Conservation (phyloP, 2,888 invertebrate species). For the Leuctra nigra region DNA sequence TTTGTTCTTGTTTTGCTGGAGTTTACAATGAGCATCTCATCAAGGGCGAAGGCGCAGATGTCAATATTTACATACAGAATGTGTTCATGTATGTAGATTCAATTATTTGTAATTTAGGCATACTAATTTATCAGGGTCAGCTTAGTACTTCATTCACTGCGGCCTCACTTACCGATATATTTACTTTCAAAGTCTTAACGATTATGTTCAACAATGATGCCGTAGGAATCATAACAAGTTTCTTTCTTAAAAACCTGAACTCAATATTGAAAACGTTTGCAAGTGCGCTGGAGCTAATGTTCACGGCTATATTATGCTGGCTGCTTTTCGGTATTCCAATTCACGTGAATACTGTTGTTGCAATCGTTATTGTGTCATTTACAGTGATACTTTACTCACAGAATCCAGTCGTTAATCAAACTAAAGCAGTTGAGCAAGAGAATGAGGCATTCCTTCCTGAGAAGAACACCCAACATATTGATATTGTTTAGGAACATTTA, state of each 20-base stretch:
- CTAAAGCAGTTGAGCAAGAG: not conserved
- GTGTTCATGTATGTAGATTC: slow-evolving; percentile 94
- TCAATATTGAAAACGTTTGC: slow-evolving; percentile 95
- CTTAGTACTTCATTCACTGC: slow-evolving; percentile 52
- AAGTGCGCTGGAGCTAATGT: slow-evolving; percentile 82
- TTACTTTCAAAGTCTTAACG: slow-evolving; percentile 63
- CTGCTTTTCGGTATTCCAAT: slow-evolving; percentile 79
- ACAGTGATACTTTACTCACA: slow-evolving; percentile 83
- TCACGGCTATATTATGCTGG: slow-evolving; percentile 85
- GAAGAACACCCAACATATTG: not conserved
- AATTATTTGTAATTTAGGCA: slow-evolving; percentile 78
- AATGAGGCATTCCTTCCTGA: not conserved
- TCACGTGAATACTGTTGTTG: slow-evolving; percentile 69
- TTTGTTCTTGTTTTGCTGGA: slow-evolving; percentile 90
- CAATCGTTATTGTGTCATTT: slow-evolving; percentile 74
- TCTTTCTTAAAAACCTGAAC: slow-evolving; percentile 87
- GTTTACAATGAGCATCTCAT: slow-evolving; percentile 93
- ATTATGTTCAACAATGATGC: slow-evolving; percentile 85
- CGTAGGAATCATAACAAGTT: slow-evolving; percentile 89
- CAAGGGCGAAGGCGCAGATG: slow-evolving; percentile 75
- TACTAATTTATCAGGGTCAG: slow-evolving; percentile 62
- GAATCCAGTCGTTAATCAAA: slow-evolving; percentile 61
- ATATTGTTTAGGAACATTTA: not conserved
- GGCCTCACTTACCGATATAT: slow-evolving; percentile 48
- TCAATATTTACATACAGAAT: slow-evolving; percentile 89